phyloP scores from a whole-genome alignment of 2,888 invertebrate genomes.

The Drosophila pegasa region DNA sequence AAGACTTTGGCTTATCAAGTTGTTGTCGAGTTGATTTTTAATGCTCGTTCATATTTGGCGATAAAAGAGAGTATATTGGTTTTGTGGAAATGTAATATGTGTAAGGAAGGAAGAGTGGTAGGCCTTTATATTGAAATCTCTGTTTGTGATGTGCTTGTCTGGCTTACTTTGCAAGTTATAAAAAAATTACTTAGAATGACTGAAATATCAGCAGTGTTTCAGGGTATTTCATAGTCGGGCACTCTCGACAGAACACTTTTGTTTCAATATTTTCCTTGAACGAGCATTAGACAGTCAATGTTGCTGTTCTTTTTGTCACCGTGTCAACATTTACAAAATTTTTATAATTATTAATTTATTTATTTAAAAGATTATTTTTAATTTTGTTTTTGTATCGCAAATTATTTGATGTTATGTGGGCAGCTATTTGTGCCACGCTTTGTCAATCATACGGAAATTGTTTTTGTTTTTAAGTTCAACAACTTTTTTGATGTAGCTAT shows the following conservation, averaged over 20 bases:
- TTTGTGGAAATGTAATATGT: background rate
- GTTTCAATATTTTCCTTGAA: background rate
- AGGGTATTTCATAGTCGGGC: background rate
- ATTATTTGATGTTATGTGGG: conserved; percentile 40
- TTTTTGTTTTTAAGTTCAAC: conserved; percentile 16
- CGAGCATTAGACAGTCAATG: background rate
- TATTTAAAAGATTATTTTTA: conserved; percentile 3
- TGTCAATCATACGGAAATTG: conserved; percentile 57
- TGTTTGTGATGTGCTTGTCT: too few species aligned
- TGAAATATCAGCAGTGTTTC: too few species aligned
- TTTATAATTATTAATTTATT: background rate
- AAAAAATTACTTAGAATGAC: too few species aligned
- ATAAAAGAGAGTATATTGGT: background rate
- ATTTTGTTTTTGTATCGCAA: conserved; percentile 15
- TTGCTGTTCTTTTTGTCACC: conserved; percentile 19
- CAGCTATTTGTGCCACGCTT: conserved; percentile 38
- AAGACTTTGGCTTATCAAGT: conserved; percentile 66
- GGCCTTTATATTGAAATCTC: too few species aligned
- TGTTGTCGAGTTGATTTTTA: conserved; percentile 27
- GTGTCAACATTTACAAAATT: background rate
- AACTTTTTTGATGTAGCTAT: conserved; percentile 12
- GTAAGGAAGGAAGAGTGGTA: background rate
- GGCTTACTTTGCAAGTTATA: too few species aligned
- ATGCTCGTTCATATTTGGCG: background rate
- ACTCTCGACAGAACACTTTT: background rate